These are phyloP conservation scores for Pecten maximus DNA, from an alignment of 2,888 invertebrate species.

Conservation along the genomic window DNA sequence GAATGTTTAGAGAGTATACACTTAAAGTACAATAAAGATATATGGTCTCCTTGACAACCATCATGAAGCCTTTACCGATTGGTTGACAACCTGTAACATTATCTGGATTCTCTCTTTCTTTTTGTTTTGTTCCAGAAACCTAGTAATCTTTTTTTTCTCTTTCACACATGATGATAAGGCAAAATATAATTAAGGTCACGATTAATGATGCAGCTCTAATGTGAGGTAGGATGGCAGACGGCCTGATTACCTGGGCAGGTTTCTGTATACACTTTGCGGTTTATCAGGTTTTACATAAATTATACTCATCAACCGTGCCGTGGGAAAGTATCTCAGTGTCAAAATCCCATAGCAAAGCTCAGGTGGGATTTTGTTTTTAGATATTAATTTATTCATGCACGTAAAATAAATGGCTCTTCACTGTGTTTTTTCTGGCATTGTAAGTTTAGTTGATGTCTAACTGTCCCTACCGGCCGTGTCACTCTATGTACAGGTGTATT, in stretches of 20 bases:
- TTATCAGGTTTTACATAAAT: constrained; percentile 26
- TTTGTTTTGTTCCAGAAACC: not conserved
- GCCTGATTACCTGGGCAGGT: not conserved
- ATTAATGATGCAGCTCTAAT: constrained; percentile 12
- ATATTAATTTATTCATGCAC: constrained; percentile 30
- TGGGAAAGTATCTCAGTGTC: constrained; percentile 25
- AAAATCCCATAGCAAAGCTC: constrained; percentile 17
- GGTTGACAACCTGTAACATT: constrained; percentile 15
- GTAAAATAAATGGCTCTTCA: constrained; percentile 24
- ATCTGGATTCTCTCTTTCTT: not conserved
- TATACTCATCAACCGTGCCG: constrained; percentile 21
- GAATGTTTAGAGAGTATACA: not conserved
- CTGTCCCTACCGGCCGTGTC: constrained; percentile 1
- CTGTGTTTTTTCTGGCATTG: constrained; percentile 4
- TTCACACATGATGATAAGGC: constrained; percentile 27
- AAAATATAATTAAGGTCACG: not conserved
- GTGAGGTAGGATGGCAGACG: not conserved
- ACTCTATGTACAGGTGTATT: not conserved
- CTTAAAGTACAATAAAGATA: constrained; percentile 1
- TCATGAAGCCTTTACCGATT: not conserved
- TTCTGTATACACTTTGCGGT: not conserved
- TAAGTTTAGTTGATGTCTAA: not conserved
- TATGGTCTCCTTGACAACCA: constrained; percentile 7
- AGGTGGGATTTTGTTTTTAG: constrained; percentile 31
- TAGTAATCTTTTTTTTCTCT: not conserved